Evolutionary conservation across 1,140 invertebrate species (phyloP), one percentile per base, ranked within the genome.

Genomic region (Andrena cerasifolii): DNA sequence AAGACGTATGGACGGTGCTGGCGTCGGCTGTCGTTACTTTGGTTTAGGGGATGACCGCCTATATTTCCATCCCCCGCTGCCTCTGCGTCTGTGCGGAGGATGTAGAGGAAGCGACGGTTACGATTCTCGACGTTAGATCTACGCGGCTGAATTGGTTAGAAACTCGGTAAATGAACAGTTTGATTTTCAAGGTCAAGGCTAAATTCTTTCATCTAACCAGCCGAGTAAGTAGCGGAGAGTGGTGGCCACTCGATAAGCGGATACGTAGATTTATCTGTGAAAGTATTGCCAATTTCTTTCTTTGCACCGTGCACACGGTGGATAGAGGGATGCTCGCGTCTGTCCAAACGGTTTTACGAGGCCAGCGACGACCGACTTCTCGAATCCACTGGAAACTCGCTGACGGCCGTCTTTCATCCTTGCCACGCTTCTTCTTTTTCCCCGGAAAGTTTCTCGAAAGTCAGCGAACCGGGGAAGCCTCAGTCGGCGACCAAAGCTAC

Each of bases 41-140:
- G 84, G 82, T 86, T 86, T 82, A 84, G 82, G 84, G 84, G 83
- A 86, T 86, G 84, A 84, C 84, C 81, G 72, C 82, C 85, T 84
- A 85, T 85, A 85, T 85, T 85, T 85, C 73, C 80, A 83, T 78
- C 75, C 66, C 62, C 28, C 28, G 24, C 24, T n/a, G n/a, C n/a
- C 68, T 28, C 36, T n/a, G 36, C 36, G 4, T 12, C 40, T 45
- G 43, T 36, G n/a, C 21, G 54, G 21, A 43, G 18, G 33, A 31
- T 40, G 14, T 56, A n/a, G 14, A 58, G 28, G 18, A 21, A 54
- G 21, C 51, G 10, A 61, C 24, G 58, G 18, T n/a, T 49, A 5
- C 47, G 18, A 5, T 49, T n/a, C 21, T 21, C 4, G n/a, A n/a
- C n/a, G n/a, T n/a, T n/a, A n/a, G n/a, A n/a, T n/a, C n/a, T n/a